Base-by-base conservation (phyloP, 2,113 vertebrate genomes). In the Suricata suricatta region DNA sequence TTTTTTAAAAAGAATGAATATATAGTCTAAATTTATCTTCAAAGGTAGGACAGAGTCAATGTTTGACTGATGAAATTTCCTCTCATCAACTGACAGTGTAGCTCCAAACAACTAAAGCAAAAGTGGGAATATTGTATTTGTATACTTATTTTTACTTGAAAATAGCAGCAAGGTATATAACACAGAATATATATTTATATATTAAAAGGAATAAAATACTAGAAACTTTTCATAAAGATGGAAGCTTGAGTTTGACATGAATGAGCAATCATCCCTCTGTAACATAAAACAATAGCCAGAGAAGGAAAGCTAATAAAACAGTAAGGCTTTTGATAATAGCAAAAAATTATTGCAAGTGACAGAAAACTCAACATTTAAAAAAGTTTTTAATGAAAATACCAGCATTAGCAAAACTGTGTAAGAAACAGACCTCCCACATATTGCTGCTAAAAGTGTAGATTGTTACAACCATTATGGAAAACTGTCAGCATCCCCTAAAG, bases 301-400 rank as follows among this genome's bases (percentile, higher is more conserved):
- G 31, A 1, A 74, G 31, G 8, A 68, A 68, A 87, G 7, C 33
- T 68, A 68, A 86, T 90, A 82, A 90, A 90, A 77, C 12, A 90
- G 1, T 23, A 72, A 92, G 12, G 1, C 3, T 85, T 91, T 93
- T 57, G 27, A 96, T 68, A 82, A 84, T 84, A 88, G 63, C 12
- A 38, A 81, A 63, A 87, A 66, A 38, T 29, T 1, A 9, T 57
- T 88, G 2, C 19, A 82, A 74, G 2, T 29, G 60, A 76, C 8
- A 92, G 47, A 89, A 92, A 76, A 82, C 0, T 80, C 3, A 89
- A 63, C 10, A 54, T 96, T 97, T 92, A 44, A 81, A 68, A 68
- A 85, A 93, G 11, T 7, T 0, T 74, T 64, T 81, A 84, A 41
- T 17, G 47, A 87, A 97, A 87, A 95, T 69, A 27, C 3, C 23